Evolutionary conservation across 35 echinoderm and acorn worm species (phyloP).

Genomic region (Stichopus chloronotus): DNA sequence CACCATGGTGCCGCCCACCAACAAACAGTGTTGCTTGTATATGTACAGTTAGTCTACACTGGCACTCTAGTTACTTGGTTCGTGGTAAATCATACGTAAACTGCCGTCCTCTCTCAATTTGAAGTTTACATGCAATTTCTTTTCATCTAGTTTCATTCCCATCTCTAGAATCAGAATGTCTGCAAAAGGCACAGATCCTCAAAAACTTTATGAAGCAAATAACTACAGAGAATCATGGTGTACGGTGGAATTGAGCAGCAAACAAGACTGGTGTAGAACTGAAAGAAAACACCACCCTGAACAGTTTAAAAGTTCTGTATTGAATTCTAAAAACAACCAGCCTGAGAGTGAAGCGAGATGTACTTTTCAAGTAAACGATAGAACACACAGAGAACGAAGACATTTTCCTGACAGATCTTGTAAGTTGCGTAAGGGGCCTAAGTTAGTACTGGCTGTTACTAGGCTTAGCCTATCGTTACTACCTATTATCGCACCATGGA

Average conservation of each 20-base stretch:
- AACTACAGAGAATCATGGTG: constrained; percentile 96
- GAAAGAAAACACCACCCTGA: constrained; percentile 86
- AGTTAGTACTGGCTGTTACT: no score
- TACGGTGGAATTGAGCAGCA: constrained; percentile 83
- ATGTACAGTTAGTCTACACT: no score
- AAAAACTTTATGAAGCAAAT: constrained; percentile 85
- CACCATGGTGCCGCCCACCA: no score
- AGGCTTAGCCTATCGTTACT: neutral
- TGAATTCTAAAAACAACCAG: constrained; percentile 64
- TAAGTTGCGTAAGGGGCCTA: constrained; percentile 47
- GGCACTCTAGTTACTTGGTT: no score
- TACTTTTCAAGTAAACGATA: constrained; percentile 90
- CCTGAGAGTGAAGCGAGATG: constrained; percentile 90
- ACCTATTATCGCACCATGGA: neutral
- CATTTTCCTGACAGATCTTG: constrained; percentile 89
- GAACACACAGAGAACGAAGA: constrained; percentile 86
- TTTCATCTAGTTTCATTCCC: no score
- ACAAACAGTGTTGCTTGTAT: no score
- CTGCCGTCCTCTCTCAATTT: no score
- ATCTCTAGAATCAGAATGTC: constrained; percentile 14
- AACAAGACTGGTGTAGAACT: constrained; percentile 84
- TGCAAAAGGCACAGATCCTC: constrained; percentile 52
- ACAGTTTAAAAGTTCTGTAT: constrained; percentile 88
- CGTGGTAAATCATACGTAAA: no score
- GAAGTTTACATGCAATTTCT: no score